Evolutionary conservation across 1,140 invertebrate genomes (phyloP).

Genomic region (Oedothorax gibbosus): DNA sequence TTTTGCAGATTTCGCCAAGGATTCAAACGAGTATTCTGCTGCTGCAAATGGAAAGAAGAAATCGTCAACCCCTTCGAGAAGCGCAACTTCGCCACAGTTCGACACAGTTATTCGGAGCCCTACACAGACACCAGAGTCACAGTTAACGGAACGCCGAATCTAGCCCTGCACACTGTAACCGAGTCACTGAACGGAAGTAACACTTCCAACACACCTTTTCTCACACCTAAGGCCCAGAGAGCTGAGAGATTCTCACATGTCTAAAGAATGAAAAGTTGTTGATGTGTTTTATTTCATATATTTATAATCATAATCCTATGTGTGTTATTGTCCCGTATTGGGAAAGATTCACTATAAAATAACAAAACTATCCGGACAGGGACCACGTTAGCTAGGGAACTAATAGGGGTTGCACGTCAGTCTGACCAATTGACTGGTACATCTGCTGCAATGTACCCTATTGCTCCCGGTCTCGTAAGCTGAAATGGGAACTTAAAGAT

Average conservation of each 20-base stretch:
- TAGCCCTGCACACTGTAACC: conserved; percentile 60
- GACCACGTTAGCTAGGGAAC: too few relatives aligned
- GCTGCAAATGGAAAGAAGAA: conserved; percentile 65
- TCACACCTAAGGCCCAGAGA: conserved; percentile 21
- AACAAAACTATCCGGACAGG: too few relatives aligned
- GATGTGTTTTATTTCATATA: too few relatives aligned
- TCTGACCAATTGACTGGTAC: too few relatives aligned
- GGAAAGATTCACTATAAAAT: too few relatives aligned
- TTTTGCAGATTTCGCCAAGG: conserved; percentile 83
- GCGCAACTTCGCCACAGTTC: conserved; percentile 54
- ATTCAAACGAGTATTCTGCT: conserved; percentile 87
- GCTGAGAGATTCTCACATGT: conserved; percentile 32
- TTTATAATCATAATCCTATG: too few relatives aligned
- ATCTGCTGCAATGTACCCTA: too few relatives aligned
- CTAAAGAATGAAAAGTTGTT: not conserved
- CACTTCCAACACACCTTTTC: conserved; percentile 49
- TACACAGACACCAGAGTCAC: conserved; percentile 63
- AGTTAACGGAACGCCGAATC: conserved; percentile 61
- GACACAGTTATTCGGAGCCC: conserved; percentile 64
- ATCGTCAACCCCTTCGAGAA: conserved; percentile 48
- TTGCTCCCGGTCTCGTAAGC: too few relatives aligned
- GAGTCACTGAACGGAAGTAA: conserved; percentile 61
- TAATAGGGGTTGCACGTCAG: too few relatives aligned
- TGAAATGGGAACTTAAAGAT: too few relatives aligned
- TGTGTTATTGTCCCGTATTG: too few relatives aligned